A percentile compares a stretch with the other conserved stretches of the same genome.
Evolutionary conservation across 23 tunicate genomes (phyloP).

Genomic region (Trididemnum nubilum): DNA sequence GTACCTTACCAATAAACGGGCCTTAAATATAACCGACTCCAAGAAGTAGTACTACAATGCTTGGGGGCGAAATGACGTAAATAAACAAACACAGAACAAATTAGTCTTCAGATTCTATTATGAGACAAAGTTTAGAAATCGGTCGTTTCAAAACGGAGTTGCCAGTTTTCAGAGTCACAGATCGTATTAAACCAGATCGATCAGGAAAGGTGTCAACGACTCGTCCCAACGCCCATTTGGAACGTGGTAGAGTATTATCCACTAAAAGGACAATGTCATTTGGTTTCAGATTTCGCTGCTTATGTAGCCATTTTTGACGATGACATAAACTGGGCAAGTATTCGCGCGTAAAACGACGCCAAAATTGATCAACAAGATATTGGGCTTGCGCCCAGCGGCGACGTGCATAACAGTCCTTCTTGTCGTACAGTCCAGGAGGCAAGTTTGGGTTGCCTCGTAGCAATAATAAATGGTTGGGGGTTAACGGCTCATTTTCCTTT

Average conservation of each 20-base stretch:
- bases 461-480: slow-evolving; percentile 25
- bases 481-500: background rate
- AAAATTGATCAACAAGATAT: slow-evolving; percentile 33
- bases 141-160: slow-evolving; percentile 5
- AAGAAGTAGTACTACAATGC: too few relatives aligned
- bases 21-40: too few relatives aligned
- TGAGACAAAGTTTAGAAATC: slow-evolving; percentile 18
- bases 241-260: slow-evolving; percentile 14
- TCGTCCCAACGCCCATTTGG: slow-evolving; percentile 28
- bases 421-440: background rate
- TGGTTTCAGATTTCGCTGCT: background rate
- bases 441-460: background rate
- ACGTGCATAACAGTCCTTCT: background rate
- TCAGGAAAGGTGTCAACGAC: slow-evolving; percentile 20
- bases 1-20: too few relatives aligned
- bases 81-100: too few relatives aligned
- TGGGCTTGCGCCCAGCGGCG: slow-evolving; percentile 14
- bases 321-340: background rate
- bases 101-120: slow-evolving; percentile 13
- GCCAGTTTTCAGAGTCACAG: slow-evolving; percentile 9
- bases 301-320: slow-evolving; percentile 27
- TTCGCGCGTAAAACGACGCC: slow-evolving; percentile 23
- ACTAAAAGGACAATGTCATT: slow-evolving; percentile 31
- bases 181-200: slow-evolving; percentile 15
- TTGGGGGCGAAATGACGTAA: too few relatives aligned